Percentiles rank a stretch among this genome's conserved stretches.
Conservation (phyloP, 2,113 vertebrate species). For the Bufo gargarizans region DNA sequence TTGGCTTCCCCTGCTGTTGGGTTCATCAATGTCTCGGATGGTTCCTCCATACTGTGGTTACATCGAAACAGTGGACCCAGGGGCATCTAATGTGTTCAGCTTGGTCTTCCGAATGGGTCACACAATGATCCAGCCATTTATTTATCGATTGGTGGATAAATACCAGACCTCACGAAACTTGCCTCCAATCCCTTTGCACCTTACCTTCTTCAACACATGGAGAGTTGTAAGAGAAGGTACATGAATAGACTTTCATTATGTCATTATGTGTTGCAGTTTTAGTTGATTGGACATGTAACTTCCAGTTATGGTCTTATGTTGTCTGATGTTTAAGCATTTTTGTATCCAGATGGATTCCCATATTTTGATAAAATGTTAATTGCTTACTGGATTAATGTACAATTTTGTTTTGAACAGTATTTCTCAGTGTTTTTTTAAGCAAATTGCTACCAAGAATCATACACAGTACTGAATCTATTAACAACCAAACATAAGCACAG, state of each 20-base stretch:
- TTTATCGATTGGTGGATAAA: constrained; percentile 71
- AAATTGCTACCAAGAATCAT: no score
- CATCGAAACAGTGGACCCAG: constrained; percentile 76
- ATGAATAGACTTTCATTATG: neutral
- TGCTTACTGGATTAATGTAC: no score
- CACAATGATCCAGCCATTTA: constrained; percentile 77
- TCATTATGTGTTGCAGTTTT: neutral
- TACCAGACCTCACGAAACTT: constrained; percentile 67
- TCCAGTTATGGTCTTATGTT: neutral
- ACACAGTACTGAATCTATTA: no score
- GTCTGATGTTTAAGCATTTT: neutral
- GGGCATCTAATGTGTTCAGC: constrained; percentile 84
- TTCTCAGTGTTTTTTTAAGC: no score
- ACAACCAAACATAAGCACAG: no score
- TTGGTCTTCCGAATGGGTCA: constrained; percentile 88
- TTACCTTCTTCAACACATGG: constrained; percentile 82
- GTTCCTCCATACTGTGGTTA: constrained; percentile 76
- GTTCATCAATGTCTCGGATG: constrained; percentile 37
- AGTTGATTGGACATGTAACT: neutral
- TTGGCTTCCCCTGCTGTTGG: constrained; percentile 81
- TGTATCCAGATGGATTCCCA: no score
- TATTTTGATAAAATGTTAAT: no score
- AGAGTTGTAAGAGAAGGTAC: constrained; percentile 83
- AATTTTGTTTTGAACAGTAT: no score
- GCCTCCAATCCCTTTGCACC: constrained; percentile 74